Percentiles rank a stretch among this genome's conserved stretches.
Evolutionary conservation across 2,888 invertebrate species (phyloP).

Genomic region (Cremastinae sp.): DNA sequence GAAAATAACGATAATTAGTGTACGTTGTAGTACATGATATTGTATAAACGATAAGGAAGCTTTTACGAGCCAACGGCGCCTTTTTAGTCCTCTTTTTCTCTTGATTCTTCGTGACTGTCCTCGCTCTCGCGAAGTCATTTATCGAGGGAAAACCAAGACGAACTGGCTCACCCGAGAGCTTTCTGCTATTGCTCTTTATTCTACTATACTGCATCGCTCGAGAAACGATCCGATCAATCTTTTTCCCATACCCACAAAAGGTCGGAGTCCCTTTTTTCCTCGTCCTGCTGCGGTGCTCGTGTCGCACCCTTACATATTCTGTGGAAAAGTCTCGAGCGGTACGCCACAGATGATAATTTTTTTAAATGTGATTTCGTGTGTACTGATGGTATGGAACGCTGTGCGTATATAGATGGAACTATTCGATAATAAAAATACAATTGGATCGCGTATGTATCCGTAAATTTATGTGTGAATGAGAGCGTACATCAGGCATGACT

Average conservation of each 20-base stretch:
- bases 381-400: neutral
- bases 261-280: no score
- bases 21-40: conserved; percentile 77
- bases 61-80: conserved; percentile 8
- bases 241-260: no score
- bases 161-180: no score
- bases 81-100: conserved; percentile 12
- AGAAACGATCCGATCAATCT: no score
- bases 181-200: no score
- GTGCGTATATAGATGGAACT: no score
- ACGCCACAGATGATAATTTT: neutral
- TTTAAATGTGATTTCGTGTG: neutral
- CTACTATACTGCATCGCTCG: no score
- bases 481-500: neutral
- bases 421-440: no score
- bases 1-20: conserved; percentile 64
- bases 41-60: conserved; percentile 16
- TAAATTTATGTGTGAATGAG: neutral
- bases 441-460: no score
- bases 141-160: no score
- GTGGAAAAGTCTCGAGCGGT: neutral
- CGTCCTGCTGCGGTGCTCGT: no score
- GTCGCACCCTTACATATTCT: neutral
- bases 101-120: neutral
- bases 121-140: no score